Evolutionary conservation across 2,797 vertebrate genomes (phyloP).

Genomic region (Rhabdophis nuchalis): DNA sequence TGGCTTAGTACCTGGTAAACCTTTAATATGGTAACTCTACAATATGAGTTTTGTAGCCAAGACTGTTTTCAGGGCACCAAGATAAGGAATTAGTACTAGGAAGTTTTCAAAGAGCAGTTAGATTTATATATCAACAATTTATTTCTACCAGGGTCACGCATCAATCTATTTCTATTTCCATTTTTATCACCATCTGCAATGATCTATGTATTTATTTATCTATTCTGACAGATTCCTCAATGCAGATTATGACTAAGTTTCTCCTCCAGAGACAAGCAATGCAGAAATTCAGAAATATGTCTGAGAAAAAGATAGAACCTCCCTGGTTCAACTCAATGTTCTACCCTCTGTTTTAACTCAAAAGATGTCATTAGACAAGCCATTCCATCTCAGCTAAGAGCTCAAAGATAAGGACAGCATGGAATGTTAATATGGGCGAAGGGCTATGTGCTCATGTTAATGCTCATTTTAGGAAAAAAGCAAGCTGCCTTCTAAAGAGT

Average conservation of each 20-base stretch:
- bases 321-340: not conserved
- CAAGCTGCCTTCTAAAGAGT: not conserved
- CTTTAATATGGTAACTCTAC: not conserved
- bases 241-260: not conserved
- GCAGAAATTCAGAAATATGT: not conserved
- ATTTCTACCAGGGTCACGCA: not conserved
- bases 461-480: not conserved
- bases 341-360: not conserved
- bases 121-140: not conserved
- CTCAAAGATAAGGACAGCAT: not conserved
- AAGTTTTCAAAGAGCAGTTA: not conserved
- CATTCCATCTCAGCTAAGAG: not conserved
- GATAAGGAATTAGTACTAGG: not conserved
- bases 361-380: not conserved
- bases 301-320: not conserved
- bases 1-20: not conserved
- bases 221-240: not conserved
- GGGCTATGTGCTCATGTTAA: not conserved
- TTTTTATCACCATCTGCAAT: not conserved
- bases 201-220: not conserved
- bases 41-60: not conserved
- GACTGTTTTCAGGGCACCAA: not conserved
- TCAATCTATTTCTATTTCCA: not conserved
- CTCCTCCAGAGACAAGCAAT: not conserved
- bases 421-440: not conserved